phyloP scores from a whole-genome alignment of 2,113 vertebrate genomes.

The Sebastes schlegelii region DNA sequence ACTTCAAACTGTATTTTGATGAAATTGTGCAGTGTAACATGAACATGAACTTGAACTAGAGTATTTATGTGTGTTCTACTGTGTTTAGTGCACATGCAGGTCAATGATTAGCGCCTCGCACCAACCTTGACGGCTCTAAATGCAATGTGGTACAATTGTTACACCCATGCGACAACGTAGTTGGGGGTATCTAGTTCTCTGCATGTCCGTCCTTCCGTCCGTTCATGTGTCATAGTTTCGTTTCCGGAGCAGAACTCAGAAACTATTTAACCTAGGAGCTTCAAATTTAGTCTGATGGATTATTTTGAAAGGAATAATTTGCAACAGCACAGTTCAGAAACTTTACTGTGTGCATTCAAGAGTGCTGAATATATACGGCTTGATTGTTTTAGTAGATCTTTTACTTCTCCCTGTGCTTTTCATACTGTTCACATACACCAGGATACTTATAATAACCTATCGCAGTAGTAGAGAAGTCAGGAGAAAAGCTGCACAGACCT shows the following conservation, averaged over 20 bases:
- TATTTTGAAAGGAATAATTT: constrained; percentile 23
- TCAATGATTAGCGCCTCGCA: background rate
- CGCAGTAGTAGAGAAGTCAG: too few relatives aligned
- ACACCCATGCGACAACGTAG: too few relatives aligned
- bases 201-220: too few relatives aligned
- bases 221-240: too few relatives aligned
- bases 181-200: too few relatives aligned
- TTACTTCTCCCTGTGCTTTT: background rate
- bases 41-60: background rate
- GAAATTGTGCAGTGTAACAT: background rate
- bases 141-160: background rate
- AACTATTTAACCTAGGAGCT: too few relatives aligned
- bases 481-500: too few relatives aligned
- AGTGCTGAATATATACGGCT: background rate
- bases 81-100: background rate
- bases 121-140: background rate
- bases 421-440: background rate
- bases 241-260: too few relatives aligned
- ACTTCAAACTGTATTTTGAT: background rate
- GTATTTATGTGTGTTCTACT: background rate
- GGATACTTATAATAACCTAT: too few relatives aligned
- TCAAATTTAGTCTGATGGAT: too few relatives aligned
- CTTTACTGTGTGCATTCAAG: constrained; percentile 25
- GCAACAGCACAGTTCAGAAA: constrained; percentile 42
- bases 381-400: too few relatives aligned